Percentiles rank a stretch among this genome's conserved stretches.
These are phyloP conservation scores for Australoheros scitulus DNA, from an alignment of 2,113 vertebrate species.

Conservation along the genomic window DNA sequence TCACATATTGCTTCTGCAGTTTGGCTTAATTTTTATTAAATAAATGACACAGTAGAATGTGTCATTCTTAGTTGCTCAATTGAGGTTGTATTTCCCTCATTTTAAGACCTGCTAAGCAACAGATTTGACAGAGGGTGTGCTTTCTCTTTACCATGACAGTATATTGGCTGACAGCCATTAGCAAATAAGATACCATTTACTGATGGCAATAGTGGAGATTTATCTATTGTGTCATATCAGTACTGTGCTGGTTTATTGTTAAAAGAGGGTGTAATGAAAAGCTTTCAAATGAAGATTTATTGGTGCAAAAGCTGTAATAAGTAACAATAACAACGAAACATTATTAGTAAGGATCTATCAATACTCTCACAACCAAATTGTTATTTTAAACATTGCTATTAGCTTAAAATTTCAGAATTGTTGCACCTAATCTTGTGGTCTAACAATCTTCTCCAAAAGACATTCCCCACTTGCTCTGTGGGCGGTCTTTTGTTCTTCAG, in stretches of 20 bases:
- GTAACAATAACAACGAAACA: not conserved
- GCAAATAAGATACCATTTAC: not conserved
- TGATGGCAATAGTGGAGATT: not conserved
- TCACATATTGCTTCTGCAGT: not conserved
- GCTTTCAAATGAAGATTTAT: not conserved
- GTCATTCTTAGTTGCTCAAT: not conserved
- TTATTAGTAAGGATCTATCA: not conserved
- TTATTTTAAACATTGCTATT: not conserved
- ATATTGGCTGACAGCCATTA: not conserved
- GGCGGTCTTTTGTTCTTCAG: too few relatives aligned
- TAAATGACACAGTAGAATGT: not conserved
- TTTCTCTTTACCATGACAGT: not conserved
- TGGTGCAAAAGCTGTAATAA: accelerated
- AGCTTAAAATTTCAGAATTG: not conserved
- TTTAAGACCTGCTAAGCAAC: not conserved
- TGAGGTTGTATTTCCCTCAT: not conserved
- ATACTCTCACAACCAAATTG: not conserved
- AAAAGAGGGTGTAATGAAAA: not conserved
- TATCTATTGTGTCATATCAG: not conserved
- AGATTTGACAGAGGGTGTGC: not conserved
- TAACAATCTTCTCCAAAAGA: not conserved
- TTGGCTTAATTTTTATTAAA: not conserved
- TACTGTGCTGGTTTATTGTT: not conserved
- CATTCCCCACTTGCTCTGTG: too few relatives aligned
- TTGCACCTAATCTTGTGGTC: not conserved